Base-by-base conservation (phyloP, 2,113 vertebrate species). In the Reinhardtius hippoglossoides region DNA sequence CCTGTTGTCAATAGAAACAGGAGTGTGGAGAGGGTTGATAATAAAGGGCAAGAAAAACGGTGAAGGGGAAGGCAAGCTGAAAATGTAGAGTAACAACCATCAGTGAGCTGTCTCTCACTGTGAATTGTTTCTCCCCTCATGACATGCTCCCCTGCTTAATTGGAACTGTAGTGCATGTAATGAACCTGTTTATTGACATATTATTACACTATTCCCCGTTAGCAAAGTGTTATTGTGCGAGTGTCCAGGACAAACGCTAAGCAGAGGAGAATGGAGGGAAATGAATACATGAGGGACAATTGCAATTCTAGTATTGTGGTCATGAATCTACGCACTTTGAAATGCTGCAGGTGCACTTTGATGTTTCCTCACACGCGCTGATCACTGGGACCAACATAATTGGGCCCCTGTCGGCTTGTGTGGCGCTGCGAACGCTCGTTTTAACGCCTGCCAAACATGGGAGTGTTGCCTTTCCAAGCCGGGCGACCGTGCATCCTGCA, bases 341-440 rank as follows among this genome's bases (percentile, higher is more conserved):
- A 27, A 37, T 59, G 64, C 71, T 14, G 6, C 67, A 71, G 59
- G n/a, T 91, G 84, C 24, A 55, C 70, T 71, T 58, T 64, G 57
- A 71, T 77, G 67, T 78, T 76, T 76, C 59, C 60, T 85, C 67
- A 76, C 70, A 81, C 87, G 59, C 44, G 56, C 61, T 77, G 65
- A 86, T 86, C 78, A 62, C 80, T 82, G 78, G 75, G 75, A 84
- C 75, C 71, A 37, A 62, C 77, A 76, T 88, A 81, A 91, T 87
- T 88, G 67, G 85, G 71, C 74, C 73, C 80, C 74, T 67, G 68
- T 86, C 64, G 63, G 61, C 64, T 78, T 62, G 73, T 69, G 64
- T 83, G 80, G 71, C 83, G 73, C 31, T 6, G 31, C 31, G 6
- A 31, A 31, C 31, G 31, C 76, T 90, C 68, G 70, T 80, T 84